Evolutionary conservation across 2,113 vertebrate species (phyloP), one percentile per base, ranked within the genome.

Genomic region (Catharus bicknelli): DNA sequence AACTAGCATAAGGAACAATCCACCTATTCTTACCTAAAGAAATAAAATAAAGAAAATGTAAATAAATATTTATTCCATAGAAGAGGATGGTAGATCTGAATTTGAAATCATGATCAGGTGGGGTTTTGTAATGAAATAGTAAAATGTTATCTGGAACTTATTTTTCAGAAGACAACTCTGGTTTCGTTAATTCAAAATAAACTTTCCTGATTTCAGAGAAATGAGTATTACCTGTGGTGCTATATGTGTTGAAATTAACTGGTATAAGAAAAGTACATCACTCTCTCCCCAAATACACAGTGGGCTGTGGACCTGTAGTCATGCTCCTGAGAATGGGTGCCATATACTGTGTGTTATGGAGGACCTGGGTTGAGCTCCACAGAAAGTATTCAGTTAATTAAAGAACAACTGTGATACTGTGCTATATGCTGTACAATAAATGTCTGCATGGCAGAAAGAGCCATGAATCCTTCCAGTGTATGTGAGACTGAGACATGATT

Each of bases 371-470:
- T 87, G 73, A 75, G 26, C 59, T 63, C 54, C 67, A 19, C 66
- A 86, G 68, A 84, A 76, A 63, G 40, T 38, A 18, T 21, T 84
- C 63, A 75, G 67, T 95, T 94, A 92, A 85, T 93, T 95, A 76
- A 79, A 76, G 25, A 93, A 66, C 21, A 82, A 55, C 81, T 84
- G 81, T 79, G 78, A 70, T 96, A 38, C 42, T 61, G 0, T 92
- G 64, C 66, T 74, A 76, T 93, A 86, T 78, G 67, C 70, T 95
- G 58, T 84, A 82, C 86, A 94, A 68, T 88, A 61, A 94, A 84
- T 79, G 62, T 5, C 14, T 88, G 69, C 47, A 15, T 82, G 82
- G 86, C 51, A 88, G 66, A 90, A 79, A 76, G 73, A 86, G 47
- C 45, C 34, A 64, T 69, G 59, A 91, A 58, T 81, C 67, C 63